Conservation (phyloP, 2,113 vertebrate genomes). For the Pontoporia blainvillei region DNA sequence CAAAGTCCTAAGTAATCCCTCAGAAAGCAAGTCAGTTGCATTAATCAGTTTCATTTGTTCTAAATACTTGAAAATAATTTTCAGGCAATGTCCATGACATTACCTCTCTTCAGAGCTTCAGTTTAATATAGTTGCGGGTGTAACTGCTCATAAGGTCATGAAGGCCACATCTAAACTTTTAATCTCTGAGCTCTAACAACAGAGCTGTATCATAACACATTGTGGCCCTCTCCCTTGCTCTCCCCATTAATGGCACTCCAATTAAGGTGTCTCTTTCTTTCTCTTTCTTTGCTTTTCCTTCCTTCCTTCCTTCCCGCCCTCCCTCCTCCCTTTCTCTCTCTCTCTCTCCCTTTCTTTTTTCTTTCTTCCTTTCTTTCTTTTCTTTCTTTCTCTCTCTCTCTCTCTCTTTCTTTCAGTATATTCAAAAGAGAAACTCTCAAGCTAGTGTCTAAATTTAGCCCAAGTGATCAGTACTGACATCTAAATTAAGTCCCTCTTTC, state of each 20-base stretch:
- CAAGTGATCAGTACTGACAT: constrained; percentile 70
- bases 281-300: too few species aligned
- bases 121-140: neutral
- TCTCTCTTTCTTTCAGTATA: neutral
- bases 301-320: too few species aligned
- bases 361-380: too few species aligned
- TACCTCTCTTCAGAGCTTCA: neutral
- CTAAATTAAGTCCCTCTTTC: constrained; percentile 66
- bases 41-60: constrained; percentile 23
- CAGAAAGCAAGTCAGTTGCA: neutral
- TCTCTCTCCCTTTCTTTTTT: too few species aligned
- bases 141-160: neutral
- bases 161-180: constrained; percentile 18
- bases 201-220: neutral
- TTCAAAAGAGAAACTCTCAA: constrained; percentile 43
- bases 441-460: constrained; percentile 45
- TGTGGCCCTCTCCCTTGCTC: neutral
- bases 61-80: constrained; percentile 25
- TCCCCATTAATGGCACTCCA: neutral
- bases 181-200: neutral
- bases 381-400: neutral
- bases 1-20: neutral
- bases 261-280: neutral
- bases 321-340: too few species aligned
- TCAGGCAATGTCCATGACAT: neutral